Evolutionary conservation across 1,140 invertebrate genomes (phyloP).

Genomic region (Ganaspis sp.): DNA sequence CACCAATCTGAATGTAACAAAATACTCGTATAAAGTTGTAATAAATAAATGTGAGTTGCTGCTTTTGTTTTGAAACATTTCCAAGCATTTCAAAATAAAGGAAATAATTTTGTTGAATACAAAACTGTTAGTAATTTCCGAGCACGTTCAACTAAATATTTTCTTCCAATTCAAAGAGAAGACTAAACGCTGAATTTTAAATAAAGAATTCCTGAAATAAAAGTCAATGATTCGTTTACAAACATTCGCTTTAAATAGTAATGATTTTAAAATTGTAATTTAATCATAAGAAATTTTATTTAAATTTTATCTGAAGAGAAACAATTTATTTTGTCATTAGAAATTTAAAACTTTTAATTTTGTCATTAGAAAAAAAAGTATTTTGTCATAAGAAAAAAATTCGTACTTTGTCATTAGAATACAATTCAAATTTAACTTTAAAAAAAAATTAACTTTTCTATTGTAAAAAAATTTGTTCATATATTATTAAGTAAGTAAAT

Average conservation of each 20-base stretch:
- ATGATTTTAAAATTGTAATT: no score
- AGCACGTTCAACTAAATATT: neutral
- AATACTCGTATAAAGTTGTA: neutral
- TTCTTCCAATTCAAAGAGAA: neutral
- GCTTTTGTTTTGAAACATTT: conserved; percentile 11
- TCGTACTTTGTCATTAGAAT: no score
- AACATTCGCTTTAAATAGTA: neutral
- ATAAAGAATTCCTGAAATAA: neutral
- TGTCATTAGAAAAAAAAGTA: no score
- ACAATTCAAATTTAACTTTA: no score
- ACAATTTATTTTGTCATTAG: neutral
- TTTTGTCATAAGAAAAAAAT: no score
- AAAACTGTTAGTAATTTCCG: neutral
- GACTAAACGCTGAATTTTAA: neutral
- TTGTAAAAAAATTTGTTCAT: no score
- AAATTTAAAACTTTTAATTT: neutral
- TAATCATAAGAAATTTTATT: no score
- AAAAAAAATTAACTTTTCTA: no score
- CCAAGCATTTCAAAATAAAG: neutral
- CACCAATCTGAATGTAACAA: neutral
- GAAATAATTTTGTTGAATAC: neutral
- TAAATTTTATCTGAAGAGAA: no score
- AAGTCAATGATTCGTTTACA: neutral
- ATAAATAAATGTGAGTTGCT: conserved; percentile 14
- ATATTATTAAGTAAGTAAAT: no score